phyloP scores from a whole-genome alignment of 1,140 invertebrate genomes.

The Brachionus rubens region DNA sequence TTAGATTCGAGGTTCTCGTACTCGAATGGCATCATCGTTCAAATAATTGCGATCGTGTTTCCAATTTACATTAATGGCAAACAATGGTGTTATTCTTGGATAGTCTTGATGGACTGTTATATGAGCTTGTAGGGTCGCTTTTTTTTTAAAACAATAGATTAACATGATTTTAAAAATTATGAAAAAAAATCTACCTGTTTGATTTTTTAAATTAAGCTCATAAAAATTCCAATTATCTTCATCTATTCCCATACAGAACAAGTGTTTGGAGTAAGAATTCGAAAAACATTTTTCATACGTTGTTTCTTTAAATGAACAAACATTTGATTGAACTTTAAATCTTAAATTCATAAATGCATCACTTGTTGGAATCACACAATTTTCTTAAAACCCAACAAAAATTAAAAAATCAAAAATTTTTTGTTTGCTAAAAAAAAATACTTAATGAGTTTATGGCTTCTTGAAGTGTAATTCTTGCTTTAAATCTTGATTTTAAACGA shows the following conservation, averaged over 20 bases:
- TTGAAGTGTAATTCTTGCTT: constrained; percentile 30
- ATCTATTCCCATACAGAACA: constrained; percentile 68
- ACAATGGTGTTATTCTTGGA: constrained; percentile 72
- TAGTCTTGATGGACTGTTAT: constrained; percentile 77
- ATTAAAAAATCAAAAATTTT: not conserved
- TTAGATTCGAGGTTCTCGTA: no score
- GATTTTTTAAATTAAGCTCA: constrained; percentile 65
- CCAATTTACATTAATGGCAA: constrained; percentile 68
- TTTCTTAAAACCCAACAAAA: not conserved
- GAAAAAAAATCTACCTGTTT: constrained; percentile 62
- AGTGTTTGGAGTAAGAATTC: constrained; percentile 64
- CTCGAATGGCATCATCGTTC: constrained; percentile 70
- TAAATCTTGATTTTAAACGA: constrained; percentile 16
- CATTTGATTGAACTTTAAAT: constrained; percentile 10
- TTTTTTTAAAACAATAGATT: constrained; percentile 40
- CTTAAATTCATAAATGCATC: not conserved
- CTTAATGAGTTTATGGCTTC: constrained; percentile 23
- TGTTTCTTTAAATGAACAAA: constrained; percentile 51
- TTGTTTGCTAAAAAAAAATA: not conserved
- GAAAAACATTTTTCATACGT: constrained; percentile 60
- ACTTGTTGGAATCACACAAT: not conserved
- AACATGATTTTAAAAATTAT: constrained; percentile 24
- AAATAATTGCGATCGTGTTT: constrained; percentile 67
- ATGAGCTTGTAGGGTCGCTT: constrained; percentile 71
- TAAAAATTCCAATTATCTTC: constrained; percentile 56